A percentile compares a stretch with the other conserved stretches of the same genome.
Evolutionary conservation across 1,140 invertebrate species (phyloP).

Genomic region (Armadillidium nasatum): DNA sequence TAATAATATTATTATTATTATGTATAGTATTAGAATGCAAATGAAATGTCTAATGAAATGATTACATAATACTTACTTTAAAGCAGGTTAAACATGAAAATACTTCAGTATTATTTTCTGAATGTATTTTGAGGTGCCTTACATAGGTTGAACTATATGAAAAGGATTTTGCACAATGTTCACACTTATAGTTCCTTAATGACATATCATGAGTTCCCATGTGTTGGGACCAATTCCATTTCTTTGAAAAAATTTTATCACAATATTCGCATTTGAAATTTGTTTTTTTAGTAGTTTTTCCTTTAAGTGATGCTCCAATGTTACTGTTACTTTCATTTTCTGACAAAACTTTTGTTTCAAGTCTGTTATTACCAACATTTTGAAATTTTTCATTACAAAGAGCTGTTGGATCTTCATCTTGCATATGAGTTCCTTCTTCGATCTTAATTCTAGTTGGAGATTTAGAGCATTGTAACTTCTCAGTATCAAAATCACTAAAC

Average conservation of each 20-base stretch:
- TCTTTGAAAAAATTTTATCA: conserved; percentile 35
- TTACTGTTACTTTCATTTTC: no score
- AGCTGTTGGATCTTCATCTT: no score
- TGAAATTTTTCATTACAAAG: no score
- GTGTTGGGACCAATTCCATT: conserved; percentile 43
- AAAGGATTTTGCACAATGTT: conserved; percentile 43
- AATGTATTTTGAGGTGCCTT: conserved; percentile 37
- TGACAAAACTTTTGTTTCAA: no score
- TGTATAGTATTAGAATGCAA: no score
- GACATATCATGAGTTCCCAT: conserved; percentile 44
- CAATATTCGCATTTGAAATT: conserved; percentile 34
- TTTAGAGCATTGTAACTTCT: no score
- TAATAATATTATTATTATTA: no score
- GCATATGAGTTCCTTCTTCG: no score
- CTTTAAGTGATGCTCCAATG: no score
- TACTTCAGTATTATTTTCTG: neutral
- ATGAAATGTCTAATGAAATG: neutral
- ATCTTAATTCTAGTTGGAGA: no score
- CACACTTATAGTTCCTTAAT: conserved; percentile 44
- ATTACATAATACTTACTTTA: neutral
- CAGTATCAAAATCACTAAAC: no score
- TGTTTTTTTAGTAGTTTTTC: neutral
- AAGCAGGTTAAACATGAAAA: neutral
- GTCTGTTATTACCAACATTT: no score
- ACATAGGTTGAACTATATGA: conserved; percentile 47